Evolutionary conservation across 35 echinoderm and acorn worm genomes (phyloP), one percentile per base, ranked within the genome.

Genomic region (Acanthaster planci): DNA sequence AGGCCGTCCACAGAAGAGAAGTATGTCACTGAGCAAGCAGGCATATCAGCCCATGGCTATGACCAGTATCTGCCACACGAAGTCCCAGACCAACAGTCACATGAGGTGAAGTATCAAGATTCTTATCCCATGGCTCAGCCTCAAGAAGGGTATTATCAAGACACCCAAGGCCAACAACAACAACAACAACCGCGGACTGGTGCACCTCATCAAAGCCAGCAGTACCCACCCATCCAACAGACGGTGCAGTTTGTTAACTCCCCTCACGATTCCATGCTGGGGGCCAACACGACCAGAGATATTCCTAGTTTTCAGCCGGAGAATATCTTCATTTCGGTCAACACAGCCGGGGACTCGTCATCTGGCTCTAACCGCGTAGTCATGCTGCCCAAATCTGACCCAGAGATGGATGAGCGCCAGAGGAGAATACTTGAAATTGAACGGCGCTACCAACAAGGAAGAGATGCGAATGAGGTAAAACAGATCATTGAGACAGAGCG

Each of bases 361-460:
- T 72, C 64, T 21, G 64, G 64, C 26, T 57, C 81, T 37, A 83
- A 51, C 38, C 53, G 81, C 0, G 38, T 64, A 56, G 81, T 83
- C 18, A 29, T 83, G 54, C 52, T 83, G 2, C 81, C 81, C 29
- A 83, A 83, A 35, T 83, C 81, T 35, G 81, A 83, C 37, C 81
- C 35, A 51, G 81, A 36, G 18, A 29, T 59, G 38, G 52, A 12
- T 12, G 81, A 60, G 59, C 18, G 64, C 1, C 53, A 83, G 53
- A 40, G 35, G 52, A 37, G 81, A 83, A 57, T 51, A 58, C 51
- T 58, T 58, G 53, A 83, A 57, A 60, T 40, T 83, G 54, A 57
- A 53, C 55, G 86, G 51, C 67, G 56, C 10, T 38, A 92, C 60
- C 68, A 92, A 87, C 55, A 53, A 22, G 29, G 52, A 82, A 52